phyloP scores from a whole-genome alignment of 1,140 invertebrate species.

The Wiebesia pumilae region DNA sequence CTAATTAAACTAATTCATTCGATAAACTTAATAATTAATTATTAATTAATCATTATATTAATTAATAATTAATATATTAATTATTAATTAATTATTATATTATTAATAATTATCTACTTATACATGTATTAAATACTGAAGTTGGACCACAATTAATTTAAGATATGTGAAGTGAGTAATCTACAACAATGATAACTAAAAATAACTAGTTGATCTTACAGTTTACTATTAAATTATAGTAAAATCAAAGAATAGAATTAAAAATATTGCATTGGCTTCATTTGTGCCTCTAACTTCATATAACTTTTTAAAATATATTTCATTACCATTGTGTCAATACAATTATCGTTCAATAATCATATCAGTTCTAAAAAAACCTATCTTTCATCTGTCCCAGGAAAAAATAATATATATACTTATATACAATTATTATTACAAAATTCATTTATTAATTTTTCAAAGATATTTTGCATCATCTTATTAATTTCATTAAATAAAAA shows the following conservation, averaged over 20 bases:
- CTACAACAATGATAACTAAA: conserved; percentile 9
- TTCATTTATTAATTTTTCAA: conserved; percentile 50
- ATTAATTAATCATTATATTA: no score
- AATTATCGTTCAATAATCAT: conserved; percentile 11
- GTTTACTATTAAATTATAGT: conserved; percentile 31
- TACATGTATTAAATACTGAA: conserved; percentile 21
- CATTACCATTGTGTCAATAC: conserved; percentile 61
- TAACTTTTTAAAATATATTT: conserved; percentile 34
- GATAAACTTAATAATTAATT: not conserved
- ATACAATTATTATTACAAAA: conserved; percentile 44
- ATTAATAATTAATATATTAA: no score
- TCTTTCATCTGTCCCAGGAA: conserved; percentile 22
- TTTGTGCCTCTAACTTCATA: not conserved
- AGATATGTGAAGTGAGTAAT: not conserved
- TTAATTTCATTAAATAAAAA: conserved; percentile 29
- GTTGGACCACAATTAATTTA: conserved; percentile 24
- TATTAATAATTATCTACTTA: not conserved
- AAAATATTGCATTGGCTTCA: not conserved
- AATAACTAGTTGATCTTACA: conserved; percentile 1
- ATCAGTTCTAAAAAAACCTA: conserved; percentile 33
- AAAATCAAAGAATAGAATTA: conserved; percentile 1
- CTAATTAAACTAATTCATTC: conserved; percentile 57
- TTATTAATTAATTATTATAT: no score
- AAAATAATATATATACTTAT: conserved; percentile 45
- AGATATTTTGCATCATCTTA: conserved; percentile 31